Evolutionary conservation across 1,140 invertebrate species (phyloP), one percentile per base, ranked within the genome.

Genomic region (Drosophila novamexicana): DNA sequence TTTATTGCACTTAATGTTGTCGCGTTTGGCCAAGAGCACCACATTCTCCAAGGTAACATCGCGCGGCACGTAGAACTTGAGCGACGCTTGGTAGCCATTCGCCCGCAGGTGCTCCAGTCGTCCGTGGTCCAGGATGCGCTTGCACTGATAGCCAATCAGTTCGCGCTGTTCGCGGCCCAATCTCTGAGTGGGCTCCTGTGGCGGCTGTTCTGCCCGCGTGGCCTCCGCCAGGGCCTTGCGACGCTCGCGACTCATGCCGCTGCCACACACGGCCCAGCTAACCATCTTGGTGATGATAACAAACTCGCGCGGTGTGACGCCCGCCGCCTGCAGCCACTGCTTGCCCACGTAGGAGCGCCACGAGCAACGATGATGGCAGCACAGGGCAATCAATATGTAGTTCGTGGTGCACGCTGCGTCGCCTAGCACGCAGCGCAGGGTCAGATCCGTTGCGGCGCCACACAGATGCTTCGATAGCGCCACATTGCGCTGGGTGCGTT

Each of bases 381-480:
- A 98, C 12, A 97, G 95, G 3, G 97, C 97, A 89, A 98, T 94
- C 10, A 96, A 86, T 12, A 96, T 78, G 4, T 96, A 97, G 50
- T 91, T 77, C 3, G 95, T 93, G 52, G 92, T 92, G 14, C 83
- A 70, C 2, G 79, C 73, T 0, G 85, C 64, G 10, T 92, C 77
- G 52, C 91, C 80, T 1, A 81, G 71, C 7, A 81, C 79, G 91
- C 96, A 97, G 47, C 94, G 94, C 56, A 97, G 82, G 5, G 96
- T 94, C 45, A 96, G 93, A 93, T 97, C 96, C 74, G 97, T 97
- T 37, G 97, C 97, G 16, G 93, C 94, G 1, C 97, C 97, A 92
- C 97, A 98, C 14, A 98, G 93, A 93, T 98, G 97, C 93, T 98
- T 98, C 0, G 96, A 96, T 34, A 97, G 92, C 1, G 95, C 97